Evolutionary conservation across 2,888 invertebrate species (phyloP).

Genomic region (Drosophila subsilvestris): DNA sequence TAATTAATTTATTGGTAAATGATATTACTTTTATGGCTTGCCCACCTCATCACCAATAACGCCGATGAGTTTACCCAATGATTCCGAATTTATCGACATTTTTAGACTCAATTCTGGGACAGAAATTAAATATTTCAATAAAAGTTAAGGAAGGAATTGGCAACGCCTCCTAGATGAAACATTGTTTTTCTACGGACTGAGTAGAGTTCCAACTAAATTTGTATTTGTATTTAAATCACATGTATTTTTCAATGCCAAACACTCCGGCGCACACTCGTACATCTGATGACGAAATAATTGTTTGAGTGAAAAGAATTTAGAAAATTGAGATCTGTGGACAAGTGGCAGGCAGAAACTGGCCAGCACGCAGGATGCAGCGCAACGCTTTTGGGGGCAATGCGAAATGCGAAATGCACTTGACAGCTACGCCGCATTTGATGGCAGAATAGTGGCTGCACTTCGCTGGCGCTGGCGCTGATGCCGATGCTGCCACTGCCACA

Average conservation of each 20-base stretch:
- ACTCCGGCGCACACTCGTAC: neutral
- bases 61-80: slow-evolving; percentile 50
- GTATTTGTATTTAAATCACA: neutral
- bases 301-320: slow-evolving; percentile 35
- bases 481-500: slow-evolving; percentile 11
- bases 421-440: slow-evolving; percentile 75
- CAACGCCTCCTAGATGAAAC: neutral
- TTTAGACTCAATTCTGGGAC: neutral
- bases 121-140: neutral
- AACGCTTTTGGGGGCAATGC: slow-evolving; percentile 1
- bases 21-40: neutral
- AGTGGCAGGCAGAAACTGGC: slow-evolving; percentile 15
- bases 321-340: slow-evolving; percentile 10
- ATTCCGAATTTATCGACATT: slow-evolving; percentile 42
- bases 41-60: slow-evolving; percentile 68
- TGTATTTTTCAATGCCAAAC: neutral
- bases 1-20: neutral
- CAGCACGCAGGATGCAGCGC: neutral
- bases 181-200: neutral
- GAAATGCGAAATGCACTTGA: slow-evolving; percentile 63
- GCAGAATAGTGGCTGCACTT: slow-evolving; percentile 71
- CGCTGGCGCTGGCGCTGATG: slow-evolving; percentile 42
- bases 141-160: neutral
- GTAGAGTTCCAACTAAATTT: neutral
- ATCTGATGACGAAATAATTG: slow-evolving; percentile 40